Evolutionary conservation across 2,888 invertebrate species (phyloP).

Genomic region (Acronicta leporina): DNA sequence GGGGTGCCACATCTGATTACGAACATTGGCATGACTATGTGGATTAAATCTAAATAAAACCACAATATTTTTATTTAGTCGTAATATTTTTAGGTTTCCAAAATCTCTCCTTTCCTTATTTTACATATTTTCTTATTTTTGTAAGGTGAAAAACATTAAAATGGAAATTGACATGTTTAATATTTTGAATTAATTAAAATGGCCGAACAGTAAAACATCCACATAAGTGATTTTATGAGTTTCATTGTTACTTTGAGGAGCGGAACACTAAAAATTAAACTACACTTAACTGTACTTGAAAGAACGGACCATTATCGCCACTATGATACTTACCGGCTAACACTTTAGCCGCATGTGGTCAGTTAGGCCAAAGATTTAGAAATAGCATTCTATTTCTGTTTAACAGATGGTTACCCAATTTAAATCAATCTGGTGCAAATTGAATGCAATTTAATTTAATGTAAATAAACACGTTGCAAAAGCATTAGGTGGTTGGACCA

Average conservation of each 20-base stretch:
- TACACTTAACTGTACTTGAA: constrained; percentile 6
- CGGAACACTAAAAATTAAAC: background rate
- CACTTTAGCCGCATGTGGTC: constrained; percentile 4
- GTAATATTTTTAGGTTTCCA: too few species aligned
- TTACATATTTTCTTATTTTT: too few species aligned
- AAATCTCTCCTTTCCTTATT: too few species aligned
- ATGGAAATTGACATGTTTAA: too few species aligned
- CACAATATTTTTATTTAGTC: background rate
- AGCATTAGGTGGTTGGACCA: constrained; percentile 25
- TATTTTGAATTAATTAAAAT: too few species aligned
- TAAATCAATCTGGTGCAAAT: constrained; percentile 42
- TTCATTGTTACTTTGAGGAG: too few species aligned
- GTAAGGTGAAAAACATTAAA: too few species aligned
- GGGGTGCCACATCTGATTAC: background rate
- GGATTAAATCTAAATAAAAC: background rate
- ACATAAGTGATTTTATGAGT: too few species aligned
- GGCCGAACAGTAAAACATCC: too few species aligned
- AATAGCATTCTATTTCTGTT: constrained; percentile 47
- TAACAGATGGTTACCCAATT: constrained; percentile 39
- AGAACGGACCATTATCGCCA: constrained; percentile 20
- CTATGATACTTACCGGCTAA: constrained; percentile 12
- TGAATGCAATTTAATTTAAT: constrained; percentile 37
- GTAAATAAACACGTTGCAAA: constrained; percentile 35
- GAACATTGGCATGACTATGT: background rate
- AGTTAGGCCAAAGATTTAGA: constrained; percentile 6